Evolutionary conservation across 2,797 vertebrate genomes (phyloP), one percentile per base, ranked within the genome.

Genomic region (Picus viridis): DNA sequence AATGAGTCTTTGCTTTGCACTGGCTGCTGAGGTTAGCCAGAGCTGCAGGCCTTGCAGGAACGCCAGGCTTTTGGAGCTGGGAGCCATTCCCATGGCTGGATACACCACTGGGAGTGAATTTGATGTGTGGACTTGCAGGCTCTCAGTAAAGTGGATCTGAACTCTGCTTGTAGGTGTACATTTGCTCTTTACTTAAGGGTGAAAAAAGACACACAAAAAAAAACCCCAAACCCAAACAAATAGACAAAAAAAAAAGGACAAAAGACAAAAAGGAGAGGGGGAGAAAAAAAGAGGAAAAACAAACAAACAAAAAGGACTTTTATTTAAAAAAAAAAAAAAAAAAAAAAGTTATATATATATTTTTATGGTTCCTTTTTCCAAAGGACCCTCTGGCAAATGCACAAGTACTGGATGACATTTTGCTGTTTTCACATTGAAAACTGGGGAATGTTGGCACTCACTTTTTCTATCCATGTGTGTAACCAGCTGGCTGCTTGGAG

Each of bases 351-450:
- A 5, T 39, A 43, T 16, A 83, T 83, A n/a, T 88, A 90, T 93
- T 97, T 97, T 97, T 97, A 96, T 96, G 95, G 96, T 92, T 95
- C 92, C 95, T 96, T 96, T 15, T 95, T 91, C 80, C 86, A 83
- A 94, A 96, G 96, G 96, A 96, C 92, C 96, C 90, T 92, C 84
- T 90, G 89, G 96, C 94, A 97, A 96, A 95, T 97, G 97, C 97
- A 97, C 97, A 97, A 94, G 93, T 96, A 93, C 92, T 97, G 88
- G 43, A 96, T 96, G 96, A 94, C 97, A 92, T 97, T 97, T 97
- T 96, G 94, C 96, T 4, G 95, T 98, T 98, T 98, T 97, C 97
- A 97, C 97, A 98, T 98, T 97, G 97, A 98, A 98, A 98, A 96
- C 96, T 54, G 86, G 95, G 95, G 96, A 96, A 97, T 97, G 97